Evolutionary conservation across 2,113 vertebrate species (phyloP).

Genomic region (Anthoscopus minutus): DNA sequence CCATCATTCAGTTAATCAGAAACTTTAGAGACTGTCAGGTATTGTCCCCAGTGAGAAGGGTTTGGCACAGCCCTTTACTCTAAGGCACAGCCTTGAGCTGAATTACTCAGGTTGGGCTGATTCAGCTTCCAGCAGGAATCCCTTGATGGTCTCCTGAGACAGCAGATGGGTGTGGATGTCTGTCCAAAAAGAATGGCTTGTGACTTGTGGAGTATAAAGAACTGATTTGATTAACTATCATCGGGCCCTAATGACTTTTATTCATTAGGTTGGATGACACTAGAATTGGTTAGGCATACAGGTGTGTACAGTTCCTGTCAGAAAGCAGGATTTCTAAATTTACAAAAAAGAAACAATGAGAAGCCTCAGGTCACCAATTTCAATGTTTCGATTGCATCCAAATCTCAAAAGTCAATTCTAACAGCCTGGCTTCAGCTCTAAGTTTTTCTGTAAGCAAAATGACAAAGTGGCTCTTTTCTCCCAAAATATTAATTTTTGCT

Average conservation of each 20-base stretch:
- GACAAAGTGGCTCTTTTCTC: not conserved
- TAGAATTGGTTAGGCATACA: fast-evolving
- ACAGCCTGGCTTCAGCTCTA: not conserved
- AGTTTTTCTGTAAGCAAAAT: not conserved
- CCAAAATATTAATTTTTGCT: not conserved
- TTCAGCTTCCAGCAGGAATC: not conserved
- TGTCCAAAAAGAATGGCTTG: not conserved
- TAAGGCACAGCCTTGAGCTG: not conserved
- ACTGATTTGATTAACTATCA: not conserved
- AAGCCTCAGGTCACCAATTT: not conserved
- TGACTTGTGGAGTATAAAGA: not conserved
- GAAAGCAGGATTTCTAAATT: not conserved
- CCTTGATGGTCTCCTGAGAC: not conserved
- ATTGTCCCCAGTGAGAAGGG: not conserved
- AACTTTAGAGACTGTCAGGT: not conserved
- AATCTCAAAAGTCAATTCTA: not conserved
- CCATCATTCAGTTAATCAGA: not conserved
- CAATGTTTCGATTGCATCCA: not conserved
- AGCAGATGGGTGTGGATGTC: not conserved
- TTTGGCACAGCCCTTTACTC: not conserved
- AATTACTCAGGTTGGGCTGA: not conserved
- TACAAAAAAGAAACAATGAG: not conserved
- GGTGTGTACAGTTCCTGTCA: not conserved
- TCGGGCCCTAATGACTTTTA: not conserved
- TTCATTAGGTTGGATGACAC: not conserved